These are phyloP conservation scores for Diadromus collaris DNA, from an alignment of 2,888 invertebrate species.

Conservation along the genomic window DNA sequence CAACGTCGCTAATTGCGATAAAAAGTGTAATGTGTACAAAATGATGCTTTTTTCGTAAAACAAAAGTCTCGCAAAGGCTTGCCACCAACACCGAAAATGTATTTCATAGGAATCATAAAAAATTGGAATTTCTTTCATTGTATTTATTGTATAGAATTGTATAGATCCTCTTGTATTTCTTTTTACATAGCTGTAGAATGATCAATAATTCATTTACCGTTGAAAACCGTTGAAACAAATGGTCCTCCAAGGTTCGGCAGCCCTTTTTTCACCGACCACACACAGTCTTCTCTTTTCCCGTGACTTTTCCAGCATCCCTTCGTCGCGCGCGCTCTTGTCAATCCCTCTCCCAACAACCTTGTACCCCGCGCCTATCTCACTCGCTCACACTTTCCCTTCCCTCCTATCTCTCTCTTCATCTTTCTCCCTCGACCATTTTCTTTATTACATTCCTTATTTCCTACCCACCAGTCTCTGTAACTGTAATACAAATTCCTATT, in stretches of 20 bases:
- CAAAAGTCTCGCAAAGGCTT: too few species aligned
- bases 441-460: slow-evolving; percentile 81
- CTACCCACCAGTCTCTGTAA: slow-evolving; percentile 79
- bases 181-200: neutral
- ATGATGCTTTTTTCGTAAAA: too few species aligned
- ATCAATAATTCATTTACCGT: neutral
- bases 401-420: slow-evolving; percentile 5
- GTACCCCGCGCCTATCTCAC: slow-evolving; percentile 16
- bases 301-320: slow-evolving; percentile 22
- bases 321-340: neutral
- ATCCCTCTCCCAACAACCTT: neutral
- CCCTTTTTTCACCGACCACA: neutral
- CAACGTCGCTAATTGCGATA: too few species aligned
- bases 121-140: too few species aligned
- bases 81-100: too few species aligned
- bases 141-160: too few species aligned
- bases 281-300: neutral
- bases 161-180: neutral
- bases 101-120: too few species aligned
- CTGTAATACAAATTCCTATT: slow-evolving; percentile 81
- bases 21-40: too few species aligned
- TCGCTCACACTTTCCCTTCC: slow-evolving; percentile 33
- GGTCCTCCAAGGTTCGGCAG: neutral
- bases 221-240: neutral
- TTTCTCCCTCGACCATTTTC: slow-evolving; percentile 75